phyloP scores from a whole-genome alignment of 1,140 invertebrate genomes.

The Panagrolaimus sp. region DNA sequence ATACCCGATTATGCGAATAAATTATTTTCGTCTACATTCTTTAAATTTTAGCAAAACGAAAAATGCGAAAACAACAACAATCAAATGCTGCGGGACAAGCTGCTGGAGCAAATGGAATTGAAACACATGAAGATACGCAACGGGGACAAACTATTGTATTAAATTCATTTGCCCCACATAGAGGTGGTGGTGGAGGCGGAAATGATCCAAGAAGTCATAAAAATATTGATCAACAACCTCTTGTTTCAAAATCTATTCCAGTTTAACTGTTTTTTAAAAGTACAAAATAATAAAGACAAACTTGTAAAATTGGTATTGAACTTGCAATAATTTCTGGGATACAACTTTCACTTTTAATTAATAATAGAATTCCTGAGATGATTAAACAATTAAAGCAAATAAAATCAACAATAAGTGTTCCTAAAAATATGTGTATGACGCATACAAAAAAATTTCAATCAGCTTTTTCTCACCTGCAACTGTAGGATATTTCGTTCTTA shows the following conservation, averaged over 20 bases:
- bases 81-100: not conserved
- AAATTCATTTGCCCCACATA: conserved; percentile 39
- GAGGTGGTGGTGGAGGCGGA: conserved; percentile 8
- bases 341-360: not conserved
- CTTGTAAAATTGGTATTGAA: conserved; percentile 8
- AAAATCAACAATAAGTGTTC: conserved; percentile 8
- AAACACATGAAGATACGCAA: conserved; percentile 18
- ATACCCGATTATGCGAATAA: too few relatives aligned
- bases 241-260: conserved; percentile 23
- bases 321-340: not conserved
- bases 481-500: conserved; percentile 2
- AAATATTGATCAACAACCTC: conserved; percentile 20
- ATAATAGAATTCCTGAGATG: not conserved
- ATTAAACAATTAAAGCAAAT: conserved; percentile 10
- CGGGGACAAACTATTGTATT: conserved; percentile 49
- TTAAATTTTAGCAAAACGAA: conserved; percentile 26
- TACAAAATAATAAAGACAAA: not conserved
- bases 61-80: conserved; percentile 41
- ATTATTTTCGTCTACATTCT: too few relatives aligned
- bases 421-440: not conserved
- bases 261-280: conserved; percentile 4
- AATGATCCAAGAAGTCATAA: conserved; percentile 4
- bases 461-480: not conserved
- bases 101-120: not conserved
- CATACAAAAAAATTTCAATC: not conserved